Base-by-base conservation (phyloP, 2,113 vertebrate species). In the Pipra filicauda region DNA sequence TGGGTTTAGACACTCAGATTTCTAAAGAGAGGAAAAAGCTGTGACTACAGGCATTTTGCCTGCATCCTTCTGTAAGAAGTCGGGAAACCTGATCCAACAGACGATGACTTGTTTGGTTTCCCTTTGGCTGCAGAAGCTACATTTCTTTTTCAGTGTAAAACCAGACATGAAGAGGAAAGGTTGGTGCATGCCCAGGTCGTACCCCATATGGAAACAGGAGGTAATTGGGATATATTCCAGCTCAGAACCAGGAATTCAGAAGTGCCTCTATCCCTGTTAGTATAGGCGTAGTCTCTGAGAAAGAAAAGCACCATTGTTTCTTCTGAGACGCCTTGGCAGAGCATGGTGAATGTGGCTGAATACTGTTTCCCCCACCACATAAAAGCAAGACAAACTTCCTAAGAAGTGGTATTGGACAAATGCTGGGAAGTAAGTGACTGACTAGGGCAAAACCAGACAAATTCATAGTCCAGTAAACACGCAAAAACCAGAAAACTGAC, bases 261-360 rank as follows among this genome's bases (percentile, higher is more conserved):
- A 81, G 44, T 1, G 75, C 14, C 10, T 93, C 76, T 67, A 20
- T 41, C n/a, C 83, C 55, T 87, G 52, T 35, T 89, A 59, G 52
- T 51, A 48, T 3, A 89, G 93, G 76, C 43, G 8, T 94, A 89
- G 91, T 85, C 77, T 79, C 70, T 26, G 58, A 33, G 73, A 76
- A 94, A 92, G 48, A 97, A 96, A 97, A 95, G 91, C 61, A 79
- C 31, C 49, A 67, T 95, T 95, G 89, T 94, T 94, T 87, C 83
- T 69, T 79, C 84, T 30, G 61, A 96, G 81, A 89, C 61, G 30
- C 37, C 91, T 93, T 95, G 93, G 83, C 93, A 92, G 73, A 69
- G 22, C 8, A 5, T 2, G 2, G 65, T 65, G 61, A 94, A 78
- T 91, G 65, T 72, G 49, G 66, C 37, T 94, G 77, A 95, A 82